Base-by-base conservation (phyloP, 1,140 invertebrate species). In the Ceratina calcarata region DNA sequence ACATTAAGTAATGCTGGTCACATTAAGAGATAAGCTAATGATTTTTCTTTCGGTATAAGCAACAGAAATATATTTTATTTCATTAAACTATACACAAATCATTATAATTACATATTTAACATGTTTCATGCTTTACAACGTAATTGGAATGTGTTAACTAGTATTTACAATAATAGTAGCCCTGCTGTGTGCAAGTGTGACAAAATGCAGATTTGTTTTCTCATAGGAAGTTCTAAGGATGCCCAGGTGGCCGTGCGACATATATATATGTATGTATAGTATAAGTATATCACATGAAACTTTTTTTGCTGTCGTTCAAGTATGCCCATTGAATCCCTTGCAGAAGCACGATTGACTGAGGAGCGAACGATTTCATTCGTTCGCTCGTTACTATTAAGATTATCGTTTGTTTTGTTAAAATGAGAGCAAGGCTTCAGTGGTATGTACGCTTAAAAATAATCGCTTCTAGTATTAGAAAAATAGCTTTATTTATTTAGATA, bases 401-500 rank as follows among this genome's bases (percentile, higher is more conserved):
- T 87, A 78, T 81, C 64, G n/a, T 65, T 55, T 49, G 37, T 60
- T 61, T 45, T 80, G 51, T 86, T 86, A 68, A 75, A 89, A 86
- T 90, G 89, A 93, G 92, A 93, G 92, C 92, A 93, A 93, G 92
- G 91, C 92, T 93, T 93, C 90, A 91, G 92, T 93, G 92, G 92
- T 93, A 90, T 90, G 37, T 45, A 90, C 89, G 88, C 89, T 91
- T 93, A 92, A 91, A 92, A 92, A 90, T 90, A 90, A 89, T 91
- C 89, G 86, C 88, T 68, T 89, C 89, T 92, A 90, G 90, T 92
- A 93, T 93, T 93, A 93, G 91, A 93, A 93, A 93, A 93, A 93
- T 93, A 93, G 91, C 89, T 92, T 92, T 89, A 90, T 91, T 91
- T 91, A 91, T 92, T 92, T 91, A 90, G 91, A 93, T 89, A 90